Percentiles rank a stretch among this genome's conserved stretches.
Evolutionary conservation across 2,113 vertebrate genomes (phyloP).

Genomic region (Uropsilus gracilis): DNA sequence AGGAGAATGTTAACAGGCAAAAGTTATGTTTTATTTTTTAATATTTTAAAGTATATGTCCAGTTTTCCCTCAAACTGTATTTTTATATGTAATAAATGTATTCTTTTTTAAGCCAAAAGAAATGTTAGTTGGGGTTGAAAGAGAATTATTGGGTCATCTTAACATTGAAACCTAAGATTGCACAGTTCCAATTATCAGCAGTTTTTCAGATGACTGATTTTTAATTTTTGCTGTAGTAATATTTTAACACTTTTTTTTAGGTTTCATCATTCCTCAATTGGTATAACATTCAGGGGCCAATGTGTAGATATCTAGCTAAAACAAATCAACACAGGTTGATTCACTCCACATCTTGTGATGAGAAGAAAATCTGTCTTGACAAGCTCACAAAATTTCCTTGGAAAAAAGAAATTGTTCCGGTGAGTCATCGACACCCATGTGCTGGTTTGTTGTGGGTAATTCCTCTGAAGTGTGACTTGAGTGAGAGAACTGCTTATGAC

Average conservation of each 20-base stretch:
- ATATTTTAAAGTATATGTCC: too few relatives aligned
- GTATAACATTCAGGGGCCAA: neutral
- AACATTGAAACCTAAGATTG: conserved; percentile 55
- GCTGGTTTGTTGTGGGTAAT: neutral
- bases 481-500: neutral
- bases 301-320: conserved; percentile 10
- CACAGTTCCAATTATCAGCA: conserved; percentile 55
- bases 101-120: neutral
- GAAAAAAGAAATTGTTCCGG: conserved; percentile 68
- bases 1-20: neutral
- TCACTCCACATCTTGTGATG: neutral
- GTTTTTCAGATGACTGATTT: conserved; percentile 49
- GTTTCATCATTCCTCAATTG: conserved; percentile 15
- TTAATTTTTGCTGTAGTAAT: neutral
- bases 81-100: neutral
- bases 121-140: neutral
- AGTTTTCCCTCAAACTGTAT: neutral
- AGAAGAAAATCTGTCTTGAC: conserved; percentile 65
- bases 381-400: neutral
- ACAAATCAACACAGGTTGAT: conserved; percentile 14
- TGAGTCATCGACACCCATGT: neutral
- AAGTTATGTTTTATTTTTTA: too few relatives aligned
- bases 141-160: neutral
- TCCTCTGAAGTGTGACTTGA: neutral
- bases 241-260: conserved; percentile 43